These are phyloP conservation scores for Alloplasta piceator DNA, from an alignment of 2,888 invertebrate species.

Conservation along the genomic window DNA sequence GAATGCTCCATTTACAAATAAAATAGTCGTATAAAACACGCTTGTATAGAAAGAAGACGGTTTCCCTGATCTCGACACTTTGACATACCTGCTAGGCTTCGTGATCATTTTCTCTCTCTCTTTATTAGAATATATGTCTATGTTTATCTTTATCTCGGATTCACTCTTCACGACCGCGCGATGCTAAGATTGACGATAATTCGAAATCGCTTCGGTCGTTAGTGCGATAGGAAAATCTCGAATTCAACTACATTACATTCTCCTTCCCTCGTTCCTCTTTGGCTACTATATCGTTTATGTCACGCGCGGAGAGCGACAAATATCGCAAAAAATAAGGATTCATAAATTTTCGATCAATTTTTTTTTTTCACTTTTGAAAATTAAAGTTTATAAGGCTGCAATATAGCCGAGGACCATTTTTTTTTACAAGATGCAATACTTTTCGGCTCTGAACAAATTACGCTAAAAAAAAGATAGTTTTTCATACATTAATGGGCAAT, in stretches of 20 bases:
- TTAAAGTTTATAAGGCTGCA: not conserved
- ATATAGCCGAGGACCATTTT: no score
- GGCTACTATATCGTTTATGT: not conserved
- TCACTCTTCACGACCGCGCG: conserved; percentile 38
- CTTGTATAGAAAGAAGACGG: conserved; percentile 29
- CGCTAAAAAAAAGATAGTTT: no score
- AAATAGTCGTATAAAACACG: conserved; percentile 16
- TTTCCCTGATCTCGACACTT: conserved; percentile 56
- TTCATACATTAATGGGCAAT: no score
- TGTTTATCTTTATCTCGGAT: conserved; percentile 19
- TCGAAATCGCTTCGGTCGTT: conserved; percentile 71
- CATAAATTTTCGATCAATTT: not conserved
- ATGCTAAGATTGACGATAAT: conserved; percentile 75
- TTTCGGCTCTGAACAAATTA: no score
- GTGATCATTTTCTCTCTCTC: conserved; percentile 20
- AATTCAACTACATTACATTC: conserved; percentile 51
- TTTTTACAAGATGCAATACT: no score
- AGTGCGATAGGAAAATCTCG: conserved; percentile 67
- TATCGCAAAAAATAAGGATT: not conserved
- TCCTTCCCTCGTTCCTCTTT: not conserved
- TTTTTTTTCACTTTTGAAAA: not conserved
- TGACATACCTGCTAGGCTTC: conserved; percentile 50
- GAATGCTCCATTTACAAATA: no score
- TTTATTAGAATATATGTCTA: conserved; percentile 1
- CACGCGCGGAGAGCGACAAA: no score